phyloP scores from a whole-genome alignment of 2,113 vertebrate species.

The Holacanthus passer region DNA sequence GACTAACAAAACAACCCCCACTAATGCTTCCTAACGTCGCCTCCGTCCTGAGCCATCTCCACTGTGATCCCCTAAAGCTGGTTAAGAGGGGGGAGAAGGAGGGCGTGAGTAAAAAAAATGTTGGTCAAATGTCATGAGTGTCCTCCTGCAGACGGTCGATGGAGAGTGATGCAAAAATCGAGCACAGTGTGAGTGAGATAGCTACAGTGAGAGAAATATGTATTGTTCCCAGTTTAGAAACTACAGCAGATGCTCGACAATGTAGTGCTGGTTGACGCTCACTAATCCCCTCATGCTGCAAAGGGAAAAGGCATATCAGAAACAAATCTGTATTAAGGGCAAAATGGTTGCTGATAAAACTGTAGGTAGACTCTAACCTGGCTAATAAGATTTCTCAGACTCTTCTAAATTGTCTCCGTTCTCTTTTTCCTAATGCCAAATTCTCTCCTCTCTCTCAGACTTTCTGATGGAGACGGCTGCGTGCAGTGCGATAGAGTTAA shows the following conservation, averaged over 20 bases:
- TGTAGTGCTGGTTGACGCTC: background rate
- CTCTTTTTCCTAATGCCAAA: background rate
- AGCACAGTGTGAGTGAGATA: background rate
- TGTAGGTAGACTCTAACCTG: background rate
- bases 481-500: background rate
- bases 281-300: slow-evolving; percentile 34
- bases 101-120: slow-evolving; percentile 29
- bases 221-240: background rate
- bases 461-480: background rate
- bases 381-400: too few relatives aligned
- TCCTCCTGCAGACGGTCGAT: background rate
- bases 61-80: slow-evolving; percentile 62
- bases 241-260: background rate
- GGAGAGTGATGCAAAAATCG: background rate
- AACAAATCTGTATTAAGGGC: slow-evolving; percentile 7
- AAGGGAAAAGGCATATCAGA: background rate
- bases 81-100: slow-evolving; percentile 52
- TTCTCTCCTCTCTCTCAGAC: background rate
- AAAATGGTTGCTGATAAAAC: slow-evolving; percentile 10
- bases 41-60: slow-evolving; percentile 25
- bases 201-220: background rate
- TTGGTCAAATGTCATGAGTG: slow-evolving; percentile 40
- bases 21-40: slow-evolving; percentile 15
- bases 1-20: slow-evolving; percentile 56
- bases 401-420: too few relatives aligned